These are phyloP conservation scores for Stegostoma tigrinum DNA, from an alignment of 2,113 vertebrate genomes.

Conservation along the genomic window DNA sequence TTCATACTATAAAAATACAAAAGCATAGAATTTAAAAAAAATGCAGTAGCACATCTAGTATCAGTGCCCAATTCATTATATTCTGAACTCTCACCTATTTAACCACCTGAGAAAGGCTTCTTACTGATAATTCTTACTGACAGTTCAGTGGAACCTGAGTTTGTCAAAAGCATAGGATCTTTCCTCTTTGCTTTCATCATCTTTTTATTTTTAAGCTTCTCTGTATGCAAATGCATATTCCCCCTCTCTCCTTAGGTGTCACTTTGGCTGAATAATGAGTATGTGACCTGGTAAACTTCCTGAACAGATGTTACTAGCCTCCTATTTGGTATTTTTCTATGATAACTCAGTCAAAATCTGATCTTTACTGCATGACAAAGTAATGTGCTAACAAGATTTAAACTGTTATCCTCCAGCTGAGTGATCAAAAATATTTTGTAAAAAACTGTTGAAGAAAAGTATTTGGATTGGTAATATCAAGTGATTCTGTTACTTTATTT, in stretches of 20 bases:
- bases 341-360: background rate
- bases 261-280: too few species aligned
- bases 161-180: background rate
- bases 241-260: too few species aligned
- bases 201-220: background rate
- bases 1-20: background rate
- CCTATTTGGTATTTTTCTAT: background rate
- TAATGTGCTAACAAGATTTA: too few species aligned
- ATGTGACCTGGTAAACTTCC: too few species aligned
- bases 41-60: background rate
- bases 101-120: background rate
- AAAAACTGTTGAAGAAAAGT: background rate
- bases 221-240: background rate
- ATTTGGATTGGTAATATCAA: background rate
- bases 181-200: background rate
- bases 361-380: background rate
- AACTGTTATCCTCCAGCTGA: too few species aligned
- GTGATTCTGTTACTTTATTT: background rate
- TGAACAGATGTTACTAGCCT: background rate
- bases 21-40: background rate
- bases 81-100: background rate
- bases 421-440: background rate
- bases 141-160: background rate
- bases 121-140: background rate
- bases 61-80: background rate